Base-by-base conservation (phyloP, 1,140 invertebrate genomes). In the Drosophila santomea region DNA sequence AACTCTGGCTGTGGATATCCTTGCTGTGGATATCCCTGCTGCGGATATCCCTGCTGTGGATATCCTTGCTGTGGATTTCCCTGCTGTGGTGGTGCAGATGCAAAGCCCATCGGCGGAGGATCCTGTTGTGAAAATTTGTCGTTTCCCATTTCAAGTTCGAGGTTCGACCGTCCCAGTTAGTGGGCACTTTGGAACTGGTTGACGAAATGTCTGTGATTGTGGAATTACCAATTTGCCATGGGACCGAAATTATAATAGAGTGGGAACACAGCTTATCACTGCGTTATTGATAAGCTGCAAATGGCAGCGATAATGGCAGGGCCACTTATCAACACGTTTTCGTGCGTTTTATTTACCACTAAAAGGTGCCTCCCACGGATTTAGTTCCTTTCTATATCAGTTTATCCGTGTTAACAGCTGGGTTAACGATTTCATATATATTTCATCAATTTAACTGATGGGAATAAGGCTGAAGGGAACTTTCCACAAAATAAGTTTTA, bases 1-100 rank as follows among this genome's bases (percentile, higher is more conserved):
- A 41, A 44, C 66, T 73, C 14, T 61, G 58, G 67, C 62, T 78
- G 50, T 17, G 23, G 59, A 63, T 74, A 48, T 45, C 11, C 61
- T 14, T 3, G 8, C 15, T 38, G 61, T 23, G 41, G 68, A 77
- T 64, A 47, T 36, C 11, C 60, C 1, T 2, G 7, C 14, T 35
- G 38, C 1, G 4, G 3, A 39, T 8, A 32, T 32, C 2, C 28
- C 0, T 8, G 7, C 7, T 32, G 60, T 15, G 39, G 68, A 77
- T 74, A 47, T 44, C 11, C 60, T 4, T 1, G 11, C 11, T 23
- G 38, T 5, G 4, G 6, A 17, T 43, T 12, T 45, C 17, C 43
- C 8, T 20, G 43, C 43, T 45, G 62, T 2, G 36, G 43, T 20
- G 67, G 68, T 14, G 68, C 66, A 20, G 44, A 14, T 32, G 51